A percentile compares a stretch with the other conserved stretches of the same genome.
Conservation (phyloP, 2,888 invertebrate genomes). For the Exocentrus adspersus region DNA sequence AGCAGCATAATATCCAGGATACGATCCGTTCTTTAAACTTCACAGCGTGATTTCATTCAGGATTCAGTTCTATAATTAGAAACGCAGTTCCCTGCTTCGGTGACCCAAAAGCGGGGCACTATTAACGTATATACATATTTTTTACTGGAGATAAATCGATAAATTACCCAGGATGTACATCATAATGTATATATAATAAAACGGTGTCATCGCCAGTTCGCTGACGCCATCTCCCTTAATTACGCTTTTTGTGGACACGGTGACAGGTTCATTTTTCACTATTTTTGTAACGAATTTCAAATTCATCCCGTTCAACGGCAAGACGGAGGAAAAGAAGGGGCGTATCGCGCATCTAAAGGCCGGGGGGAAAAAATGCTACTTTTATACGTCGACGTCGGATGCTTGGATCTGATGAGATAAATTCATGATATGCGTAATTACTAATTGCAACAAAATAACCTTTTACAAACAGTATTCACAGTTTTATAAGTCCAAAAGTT, state of each 20-base stretch:
- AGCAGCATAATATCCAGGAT: too few relatives aligned
- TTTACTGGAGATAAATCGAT: conserved; percentile 21
- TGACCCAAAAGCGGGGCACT: neutral
- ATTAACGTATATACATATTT: neutral
- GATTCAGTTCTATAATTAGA: neutral
- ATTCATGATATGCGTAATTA: too few relatives aligned
- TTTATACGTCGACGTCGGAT: too few relatives aligned
- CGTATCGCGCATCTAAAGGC: too few relatives aligned
- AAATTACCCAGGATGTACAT: conserved; percentile 22
- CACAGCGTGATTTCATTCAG: neutral
- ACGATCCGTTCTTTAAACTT: neutral
- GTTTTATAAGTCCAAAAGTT: too few relatives aligned
- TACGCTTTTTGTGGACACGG: conserved; percentile 17
- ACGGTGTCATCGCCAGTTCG: conserved; percentile 22
- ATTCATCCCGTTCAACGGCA: conserved; percentile 21
- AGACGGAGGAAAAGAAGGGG: conserved; percentile 12
- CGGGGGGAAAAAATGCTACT: too few relatives aligned
- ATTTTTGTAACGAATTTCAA: conserved; percentile 29
- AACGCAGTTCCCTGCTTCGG: neutral
- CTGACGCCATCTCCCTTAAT: conserved; percentile 20
- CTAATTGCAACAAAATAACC: too few relatives aligned
- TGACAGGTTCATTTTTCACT: conserved; percentile 30
- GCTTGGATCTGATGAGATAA: too few relatives aligned
- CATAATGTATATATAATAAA: conserved; percentile 26
- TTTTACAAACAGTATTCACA: too few relatives aligned